Evolutionary conservation across 2,888 invertebrate genomes (phyloP).

Genomic region (Galerucella calmariensis): DNA sequence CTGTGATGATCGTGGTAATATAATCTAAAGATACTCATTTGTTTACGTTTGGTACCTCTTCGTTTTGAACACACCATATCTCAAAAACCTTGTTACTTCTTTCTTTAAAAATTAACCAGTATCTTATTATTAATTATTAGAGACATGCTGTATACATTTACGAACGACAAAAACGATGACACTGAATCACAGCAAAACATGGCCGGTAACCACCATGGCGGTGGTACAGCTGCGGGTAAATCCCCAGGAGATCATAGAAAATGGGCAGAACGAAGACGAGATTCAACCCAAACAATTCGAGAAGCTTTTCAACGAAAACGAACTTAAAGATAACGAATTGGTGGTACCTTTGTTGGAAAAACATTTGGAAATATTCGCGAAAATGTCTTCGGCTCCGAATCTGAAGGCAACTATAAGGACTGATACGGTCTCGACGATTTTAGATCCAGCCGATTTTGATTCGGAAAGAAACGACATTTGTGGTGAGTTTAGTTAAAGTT

Average conservation of each 20-base stretch:
- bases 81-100: no score
- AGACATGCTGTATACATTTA: conserved; percentile 33
- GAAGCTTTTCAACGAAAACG: background rate
- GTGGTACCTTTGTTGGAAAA: conserved; percentile 56
- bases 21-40: no score
- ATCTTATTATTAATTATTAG: conserved; percentile 18
- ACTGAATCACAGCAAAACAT: conserved; percentile 65
- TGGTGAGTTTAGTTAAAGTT: conserved; percentile 37
- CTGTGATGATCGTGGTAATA: no score
- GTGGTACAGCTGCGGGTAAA: conserved; percentile 64
- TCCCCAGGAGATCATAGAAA: conserved; percentile 59
- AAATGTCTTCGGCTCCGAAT: conserved; percentile 51
- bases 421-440: conserved; percentile 61
- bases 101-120: no score
- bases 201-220: conserved; percentile 64
- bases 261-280: conserved; percentile 34
- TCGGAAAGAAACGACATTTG: conserved; percentile 47
- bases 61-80: no score
- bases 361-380: conserved; percentile 58
- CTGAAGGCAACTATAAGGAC: conserved; percentile 56
- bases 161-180: conserved; percentile 52
- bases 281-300: conserved; percentile 4
- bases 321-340: conserved; percentile 34
- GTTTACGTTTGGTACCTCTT: no score
- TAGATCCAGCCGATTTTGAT: conserved; percentile 59